Base-by-base conservation (phyloP, 2,797 vertebrate genomes). In the Microchirus variegatus region DNA sequence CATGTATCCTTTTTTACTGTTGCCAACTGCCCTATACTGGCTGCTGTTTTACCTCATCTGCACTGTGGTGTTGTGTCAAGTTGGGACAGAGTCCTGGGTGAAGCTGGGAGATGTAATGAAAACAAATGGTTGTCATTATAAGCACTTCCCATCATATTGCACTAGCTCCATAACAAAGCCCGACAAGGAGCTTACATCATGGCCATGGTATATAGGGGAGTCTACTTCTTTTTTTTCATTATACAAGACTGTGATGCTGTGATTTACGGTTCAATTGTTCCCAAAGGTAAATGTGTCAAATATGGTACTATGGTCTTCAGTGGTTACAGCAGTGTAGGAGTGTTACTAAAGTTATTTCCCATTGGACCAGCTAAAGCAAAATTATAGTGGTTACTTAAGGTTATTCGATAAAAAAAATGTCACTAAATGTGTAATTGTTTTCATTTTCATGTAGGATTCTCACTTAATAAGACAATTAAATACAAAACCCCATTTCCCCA, bases 61-160 rank as follows among this genome's bases (percentile, higher is more conserved):
- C 56, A 54, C 45, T 38, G 40, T 55, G 13, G 31, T 59, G 35
- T 35, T 16, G 49, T 80, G 77, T 84, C 73, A 72, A 78, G 78
- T 83, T 83, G 56, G 55, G 51, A 59, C 57, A 42, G 47, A 53
- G 63, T 67, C 53, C 65, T 56, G 66, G 61, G 53, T 68, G 81
- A 85, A 60, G 71, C 68, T 35, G 37, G 57, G 22, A 66, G 58
- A 70, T 79, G 57, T 90, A 91, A 91, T 91, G 85, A 86, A 89
- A 91, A 93, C 72, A 80, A 91, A 92, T 90, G 84, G 68, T 57
- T 75, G 73, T 81, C 84, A 86, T 91, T 88, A 88, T 59, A 31
- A 71, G 56, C 73, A 73, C 76, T 77, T 83, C 80, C 75, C 77
- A 73, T 82, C 73, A 65, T 83, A 84, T 79, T 63, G 76, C 73